phyloP scores from a whole-genome alignment of 2,797 vertebrate species.

The Onychomys arenicola region DNA sequence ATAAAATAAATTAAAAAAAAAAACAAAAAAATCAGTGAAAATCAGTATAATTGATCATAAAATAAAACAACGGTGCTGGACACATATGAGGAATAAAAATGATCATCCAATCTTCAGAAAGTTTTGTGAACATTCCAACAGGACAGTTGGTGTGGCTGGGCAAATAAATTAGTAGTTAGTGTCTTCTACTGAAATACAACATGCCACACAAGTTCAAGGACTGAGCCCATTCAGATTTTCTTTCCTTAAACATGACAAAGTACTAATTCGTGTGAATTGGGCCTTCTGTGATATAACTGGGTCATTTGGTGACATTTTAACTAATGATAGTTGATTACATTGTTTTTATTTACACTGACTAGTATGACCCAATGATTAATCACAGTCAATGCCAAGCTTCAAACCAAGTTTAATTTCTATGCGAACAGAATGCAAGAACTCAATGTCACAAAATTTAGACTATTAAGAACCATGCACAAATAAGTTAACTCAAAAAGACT shows the following conservation, averaged over 20 bases:
- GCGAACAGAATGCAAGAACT: constrained; percentile 10
- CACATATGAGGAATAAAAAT: neutral
- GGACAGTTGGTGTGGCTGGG: neutral
- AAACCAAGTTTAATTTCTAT: constrained; percentile 5
- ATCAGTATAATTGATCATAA: neutral
- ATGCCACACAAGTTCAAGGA: neutral
- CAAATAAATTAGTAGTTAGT: neutral
- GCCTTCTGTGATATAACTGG: neutral
- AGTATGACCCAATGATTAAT: neutral
- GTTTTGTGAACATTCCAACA: constrained; percentile 1
- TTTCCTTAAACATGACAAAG: neutral
- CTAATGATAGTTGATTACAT: neutral
- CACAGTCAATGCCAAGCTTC: neutral
- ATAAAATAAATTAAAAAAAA: too few species aligned
- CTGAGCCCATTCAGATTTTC: neutral
- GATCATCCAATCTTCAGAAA: neutral
- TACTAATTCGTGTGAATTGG: constrained; percentile 2
- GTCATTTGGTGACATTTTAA: neutral
- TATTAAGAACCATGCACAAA: constrained; percentile 10
- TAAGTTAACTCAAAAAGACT: neutral
- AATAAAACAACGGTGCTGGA: constrained; percentile 40
- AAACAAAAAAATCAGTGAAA: constrained; percentile 35
- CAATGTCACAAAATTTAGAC: neutral
- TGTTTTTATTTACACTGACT: neutral
- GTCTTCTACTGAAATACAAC: neutral